Evolutionary conservation across 2,113 vertebrate species (phyloP), one percentile per base, ranked within the genome.

Genomic region (Drymodes brunneopygia): DNA sequence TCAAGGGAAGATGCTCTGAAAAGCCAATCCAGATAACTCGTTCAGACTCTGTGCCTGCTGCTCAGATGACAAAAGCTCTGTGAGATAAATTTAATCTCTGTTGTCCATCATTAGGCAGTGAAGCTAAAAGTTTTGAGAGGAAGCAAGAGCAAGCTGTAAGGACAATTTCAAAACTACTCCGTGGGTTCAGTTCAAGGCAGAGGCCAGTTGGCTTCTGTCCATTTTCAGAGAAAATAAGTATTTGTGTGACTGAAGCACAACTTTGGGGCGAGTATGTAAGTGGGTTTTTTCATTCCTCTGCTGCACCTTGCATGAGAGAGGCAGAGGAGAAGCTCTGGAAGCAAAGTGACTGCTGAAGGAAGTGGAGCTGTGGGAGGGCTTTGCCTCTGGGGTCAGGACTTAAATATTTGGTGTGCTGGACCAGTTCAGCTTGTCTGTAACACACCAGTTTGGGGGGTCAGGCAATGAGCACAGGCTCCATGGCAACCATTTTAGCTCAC

Each of bases 401-500:
- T 62, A 28, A 51, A 58, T 61, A 50, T 62, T 77, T 77, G 67
- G 50, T 60, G 73, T 61, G 65, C 77, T 78, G 73, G 65, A 40
- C 27, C 65, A 78, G 44, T 22, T 73, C 54, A 70, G 51, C 51
- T 45, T 73, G 72, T 38, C 29, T 73, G 60, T 62, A 38, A 27
- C 3, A 0, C 42, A 27, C 18, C 12, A 27, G 18, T 27, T 45
- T 0, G 0, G 22, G 27, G 35, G 6, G 20, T 2, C 6, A 1
- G 51, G 33, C 62, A 81, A 14, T 0, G 7, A 83, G 40, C 2
- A 3, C 50, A 44, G 60, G 16, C 47, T 54, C 88, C 29, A 7
- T 40, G 74, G 47, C 24, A 54, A 38, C 64, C 14, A 7, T 38
- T 75, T 36, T 1, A 85, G 33, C 10, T 71, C 38, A 25, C 24